Evolutionary conservation across 2,113 vertebrate species (phyloP).

Genomic region (Asarcornis scutulata): DNA sequence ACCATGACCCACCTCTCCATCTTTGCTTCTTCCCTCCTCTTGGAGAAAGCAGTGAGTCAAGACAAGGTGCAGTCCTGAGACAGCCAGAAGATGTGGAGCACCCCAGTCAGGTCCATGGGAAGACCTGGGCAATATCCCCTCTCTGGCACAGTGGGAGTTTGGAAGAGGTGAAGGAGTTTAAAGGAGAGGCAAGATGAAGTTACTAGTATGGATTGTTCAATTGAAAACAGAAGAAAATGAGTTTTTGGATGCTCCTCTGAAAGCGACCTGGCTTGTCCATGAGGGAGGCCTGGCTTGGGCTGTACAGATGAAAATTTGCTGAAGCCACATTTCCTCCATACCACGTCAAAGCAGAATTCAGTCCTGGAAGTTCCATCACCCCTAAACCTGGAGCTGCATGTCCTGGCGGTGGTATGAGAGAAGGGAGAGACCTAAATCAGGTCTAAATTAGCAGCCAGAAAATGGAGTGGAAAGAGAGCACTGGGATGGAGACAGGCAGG

Average conservation of each 20-base stretch:
- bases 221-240: background rate
- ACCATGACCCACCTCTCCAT: background rate
- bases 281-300: background rate
- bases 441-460: background rate
- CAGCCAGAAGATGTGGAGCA: background rate
- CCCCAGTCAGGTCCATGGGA: background rate
- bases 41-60: background rate
- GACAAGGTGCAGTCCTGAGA: background rate
- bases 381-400: background rate
- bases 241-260: background rate
- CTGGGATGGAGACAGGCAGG: constrained; percentile 49
- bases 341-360: background rate
- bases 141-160: background rate
- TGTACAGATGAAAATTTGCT: background rate
- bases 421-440: background rate
- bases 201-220: background rate
- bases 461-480: background rate
- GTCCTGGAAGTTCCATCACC: background rate
- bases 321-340: background rate
- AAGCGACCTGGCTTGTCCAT: background rate
- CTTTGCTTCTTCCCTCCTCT: background rate
- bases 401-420: background rate
- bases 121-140: background rate
- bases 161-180: background rate
- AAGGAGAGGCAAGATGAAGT: background rate